Base-by-base conservation (phyloP, 2,888 invertebrate species). In the Choristoneura rosaceana region DNA sequence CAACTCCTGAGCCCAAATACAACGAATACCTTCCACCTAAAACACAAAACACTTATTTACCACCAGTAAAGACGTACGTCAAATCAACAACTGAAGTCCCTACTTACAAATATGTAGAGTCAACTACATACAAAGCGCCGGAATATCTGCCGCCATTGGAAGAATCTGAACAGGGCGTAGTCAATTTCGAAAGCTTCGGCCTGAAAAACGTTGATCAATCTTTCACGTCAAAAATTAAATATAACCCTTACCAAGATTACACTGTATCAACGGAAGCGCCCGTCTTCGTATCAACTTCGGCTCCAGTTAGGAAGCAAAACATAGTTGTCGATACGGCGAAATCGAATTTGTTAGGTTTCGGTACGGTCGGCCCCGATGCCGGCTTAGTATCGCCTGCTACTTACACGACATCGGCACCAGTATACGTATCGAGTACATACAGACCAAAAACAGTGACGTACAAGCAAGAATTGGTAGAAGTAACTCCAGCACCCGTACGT, bases 341-440 rank as follows among this genome's bases (percentile, higher is more conserved):
- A 78, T 89, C 92, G 1, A 85, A 94, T 76, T 81, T 91, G 74
- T 85, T 93, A 76, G 93, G 94, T 9, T 94, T 93, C 71, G 92
- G 92, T 60, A 90, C 93, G 3, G 92, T 93, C 1, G 94, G 94
- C 14, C 88, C 90, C 38, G 90, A 94, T 76, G 94, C 93, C 55
- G 93, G 94, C 7, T 81, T 94, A 70, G 87, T 92, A 3, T 87
- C 87, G 1, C 81, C 86, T 70, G 87, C 88, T 7, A 88, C 88
- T 3, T 94, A 92, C 76, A 86, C 88, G 45, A 85, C 85, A 17
- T 76, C 85, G 47, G 76, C 82, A 55, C 77, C 89, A 33, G 75
- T 84, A 15, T 74, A 64, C 15, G 74, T 75, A 55, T 83, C 86
- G n/a, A 87, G 82, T 70, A 77, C 85, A 69, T 85, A 86, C 70